Evolutionary conservation across 2,888 invertebrate species (phyloP), one percentile per base, ranked within the genome.

Genomic region (Timandra comae): DNA sequence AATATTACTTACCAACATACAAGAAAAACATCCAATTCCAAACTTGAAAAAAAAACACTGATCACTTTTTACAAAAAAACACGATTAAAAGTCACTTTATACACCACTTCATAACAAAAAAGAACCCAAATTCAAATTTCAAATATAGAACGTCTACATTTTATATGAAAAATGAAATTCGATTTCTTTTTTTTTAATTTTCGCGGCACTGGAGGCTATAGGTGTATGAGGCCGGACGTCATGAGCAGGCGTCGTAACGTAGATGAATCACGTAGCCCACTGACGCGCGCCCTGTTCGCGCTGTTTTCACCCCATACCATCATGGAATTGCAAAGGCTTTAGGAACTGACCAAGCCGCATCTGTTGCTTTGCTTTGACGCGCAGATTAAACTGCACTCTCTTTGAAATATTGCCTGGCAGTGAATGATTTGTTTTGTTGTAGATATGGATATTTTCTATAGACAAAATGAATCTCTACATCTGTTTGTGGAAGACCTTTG

Each of bases 211-310:
- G 33, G 38, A 38, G 30, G 16, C 16, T 16, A n/a, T n/a, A 16
- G 16, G 16, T 16, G 6, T 16, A 16, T 22, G 38, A 13, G 34
- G 33, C 32, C 34, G 42, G 37, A 29, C 22, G 7, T 19, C 24
- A 30, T 34, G 28, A 35, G 44, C 33, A 60, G 52, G 62, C 77
- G 75, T 68, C 68, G 61, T 57, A 49, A 48, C 74, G 46, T 52
- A 52, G 52, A 59, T 67, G 55, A 49, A 59, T 57, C 74, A 64
- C 68, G 70, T 39, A 62, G 64, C 57, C 56, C 49, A 76, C 76
- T 76, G 73, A 35, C 52, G 50, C 51, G 41, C 54, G 56, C 59
- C 53, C 25, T 33, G 12, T 16, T 22, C 21, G 10, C 22, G 7
- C 25, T 21, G 9, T 21, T 23, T 21, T 20, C 21, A 26, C 7